Percentiles rank a stretch among this genome's conserved stretches.
phyloP scores from a whole-genome alignment of 1,140 invertebrate genomes.

The Aphaenogaster ashmeadi region DNA sequence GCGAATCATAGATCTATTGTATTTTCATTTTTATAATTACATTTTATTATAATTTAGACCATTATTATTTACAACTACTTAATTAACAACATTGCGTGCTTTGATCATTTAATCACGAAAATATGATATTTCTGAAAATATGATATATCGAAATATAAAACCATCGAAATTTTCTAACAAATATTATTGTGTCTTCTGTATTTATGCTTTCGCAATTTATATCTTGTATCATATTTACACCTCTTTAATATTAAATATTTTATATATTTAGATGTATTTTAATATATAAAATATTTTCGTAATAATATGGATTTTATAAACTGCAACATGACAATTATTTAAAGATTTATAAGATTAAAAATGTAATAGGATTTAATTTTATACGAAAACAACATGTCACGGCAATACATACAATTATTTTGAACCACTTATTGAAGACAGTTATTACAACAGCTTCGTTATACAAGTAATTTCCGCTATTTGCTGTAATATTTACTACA shows the following conservation, averaged over 20 bases:
- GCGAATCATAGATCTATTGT: background rate
- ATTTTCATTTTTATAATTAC: background rate
- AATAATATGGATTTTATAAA: background rate
- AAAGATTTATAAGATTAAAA: background rate
- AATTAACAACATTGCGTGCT: background rate
- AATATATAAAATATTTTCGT: background rate
- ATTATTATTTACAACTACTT: background rate
- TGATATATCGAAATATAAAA: background rate
- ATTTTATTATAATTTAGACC: background rate
- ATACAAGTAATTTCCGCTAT: conserved; percentile 1
- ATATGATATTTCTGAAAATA: background rate
- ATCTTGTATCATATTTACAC: background rate
- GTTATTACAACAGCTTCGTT: conserved; percentile 8
- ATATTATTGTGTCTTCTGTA: background rate
- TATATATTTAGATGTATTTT: background rate
- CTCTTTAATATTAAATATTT: background rate
- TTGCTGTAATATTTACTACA: background rate
- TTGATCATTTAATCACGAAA: background rate
- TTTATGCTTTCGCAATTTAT: background rate
- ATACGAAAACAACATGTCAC: background rate
- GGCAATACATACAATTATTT: background rate
- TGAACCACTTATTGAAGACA: background rate
- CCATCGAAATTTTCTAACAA: background rate
- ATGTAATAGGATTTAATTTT: background rate
- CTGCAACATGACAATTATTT: background rate